Conservation (phyloP, 2,888 invertebrate genomes). For the Scrobipalpa costella region DNA sequence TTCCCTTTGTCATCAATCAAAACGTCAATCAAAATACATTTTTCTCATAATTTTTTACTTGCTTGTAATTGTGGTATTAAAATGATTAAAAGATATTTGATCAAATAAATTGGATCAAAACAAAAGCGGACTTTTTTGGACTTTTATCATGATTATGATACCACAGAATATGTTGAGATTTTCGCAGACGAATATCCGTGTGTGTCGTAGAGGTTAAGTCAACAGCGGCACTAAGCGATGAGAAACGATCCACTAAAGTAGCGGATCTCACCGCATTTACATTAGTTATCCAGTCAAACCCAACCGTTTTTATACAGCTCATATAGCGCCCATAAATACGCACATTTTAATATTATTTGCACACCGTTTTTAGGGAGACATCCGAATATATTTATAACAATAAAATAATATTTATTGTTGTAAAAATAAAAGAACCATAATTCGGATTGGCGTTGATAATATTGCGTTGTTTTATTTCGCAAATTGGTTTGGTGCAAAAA, state of each 20-base stretch:
- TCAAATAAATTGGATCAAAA: no score
- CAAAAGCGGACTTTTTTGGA: no score
- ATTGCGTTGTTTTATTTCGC: conserved; percentile 15
- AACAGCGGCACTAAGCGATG: conserved; percentile 65
- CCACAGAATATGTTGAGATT: neutral
- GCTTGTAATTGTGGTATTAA: no score
- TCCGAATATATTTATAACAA: conserved; percentile 1
- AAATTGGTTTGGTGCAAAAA: conserved; percentile 10
- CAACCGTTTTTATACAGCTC: conserved; percentile 49
- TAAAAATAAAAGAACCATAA: conserved; percentile 19
- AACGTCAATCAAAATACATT: no score
- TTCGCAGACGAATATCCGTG: conserved; percentile 44
- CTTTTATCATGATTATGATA: neutral
- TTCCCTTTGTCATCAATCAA: no score
- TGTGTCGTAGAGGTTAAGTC: conserved; percentile 57
- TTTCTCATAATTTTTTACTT: no score
- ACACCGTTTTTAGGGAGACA: conserved; percentile 38
- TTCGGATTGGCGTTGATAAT: conserved; percentile 12
- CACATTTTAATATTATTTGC: conserved; percentile 42
- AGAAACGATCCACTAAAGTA: conserved; percentile 69
- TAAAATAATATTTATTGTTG: conserved; percentile 16
- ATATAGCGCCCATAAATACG: conserved; percentile 49
- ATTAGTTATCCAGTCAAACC: conserved; percentile 53
- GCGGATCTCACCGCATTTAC: conserved; percentile 66
- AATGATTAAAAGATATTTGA: no score